phyloP scores from a whole-genome alignment of 2,797 vertebrate species.

The Phrynocephalus vlangalii region DNA sequence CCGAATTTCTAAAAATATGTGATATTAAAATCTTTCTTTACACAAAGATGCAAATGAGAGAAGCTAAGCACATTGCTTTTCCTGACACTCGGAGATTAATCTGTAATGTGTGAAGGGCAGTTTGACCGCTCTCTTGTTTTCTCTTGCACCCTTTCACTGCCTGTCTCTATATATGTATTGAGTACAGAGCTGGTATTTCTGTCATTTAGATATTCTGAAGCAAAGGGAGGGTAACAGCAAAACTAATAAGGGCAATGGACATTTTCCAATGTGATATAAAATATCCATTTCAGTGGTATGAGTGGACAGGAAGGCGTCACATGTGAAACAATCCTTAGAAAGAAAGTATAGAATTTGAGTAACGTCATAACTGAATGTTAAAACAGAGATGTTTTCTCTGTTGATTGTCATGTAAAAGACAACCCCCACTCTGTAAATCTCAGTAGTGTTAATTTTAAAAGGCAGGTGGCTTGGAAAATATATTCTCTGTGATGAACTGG shows the following conservation, averaged over 20 bases:
- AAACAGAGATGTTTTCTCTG: neutral
- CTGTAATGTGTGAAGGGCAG: neutral
- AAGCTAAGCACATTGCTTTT: conserved; percentile 11
- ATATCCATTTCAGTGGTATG: neutral
- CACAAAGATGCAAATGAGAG: neutral
- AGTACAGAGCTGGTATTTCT: neutral
- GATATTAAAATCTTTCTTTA: conserved; percentile 14
- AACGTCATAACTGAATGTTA: neutral
- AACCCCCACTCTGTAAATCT: conserved; percentile 8
- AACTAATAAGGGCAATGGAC: too few relatives aligned
- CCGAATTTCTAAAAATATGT: neutral
- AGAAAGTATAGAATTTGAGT: conserved; percentile 1
- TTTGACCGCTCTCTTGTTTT: neutral
- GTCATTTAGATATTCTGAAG: neutral
- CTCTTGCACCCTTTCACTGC: neutral
- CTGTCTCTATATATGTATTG: neutral
- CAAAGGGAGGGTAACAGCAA: too few relatives aligned
- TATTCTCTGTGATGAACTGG: conserved; percentile 7
- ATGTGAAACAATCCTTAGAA: neutral
- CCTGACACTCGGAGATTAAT: neutral
- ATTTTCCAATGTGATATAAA: neutral
- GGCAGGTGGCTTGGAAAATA: neutral
- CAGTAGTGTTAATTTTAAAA: conserved; percentile 5
- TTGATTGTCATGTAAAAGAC: neutral
- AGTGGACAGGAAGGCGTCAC: neutral